phyloP scores from a whole-genome alignment of 2,113 vertebrate species.

The Blennius ocellaris region DNA sequence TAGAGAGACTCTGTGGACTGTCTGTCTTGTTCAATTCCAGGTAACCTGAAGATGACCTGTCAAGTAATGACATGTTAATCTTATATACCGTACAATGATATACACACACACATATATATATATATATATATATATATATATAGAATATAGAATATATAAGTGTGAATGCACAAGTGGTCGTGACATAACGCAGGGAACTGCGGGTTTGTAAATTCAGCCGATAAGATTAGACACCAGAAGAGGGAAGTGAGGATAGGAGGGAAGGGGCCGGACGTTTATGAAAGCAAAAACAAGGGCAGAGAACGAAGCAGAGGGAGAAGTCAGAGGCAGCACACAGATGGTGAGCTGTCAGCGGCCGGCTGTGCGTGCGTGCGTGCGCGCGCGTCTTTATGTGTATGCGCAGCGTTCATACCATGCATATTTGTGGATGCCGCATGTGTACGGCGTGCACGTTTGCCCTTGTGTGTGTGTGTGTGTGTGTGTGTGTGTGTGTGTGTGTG shows the following conservation, averaged over 20 bases:
- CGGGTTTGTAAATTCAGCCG: slow-evolving; percentile 7
- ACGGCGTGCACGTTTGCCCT: slow-evolving; percentile 53
- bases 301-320: slow-evolving; percentile 75
- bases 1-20: slow-evolving; percentile 10
- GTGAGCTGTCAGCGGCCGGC: slow-evolving; percentile 80
- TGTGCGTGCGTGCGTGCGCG: slow-evolving; percentile 25
- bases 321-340: slow-evolving; percentile 76
- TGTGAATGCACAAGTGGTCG: slow-evolving; percentile 32
- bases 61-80: slow-evolving; percentile 19
- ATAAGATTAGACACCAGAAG: slow-evolving; percentile 25
- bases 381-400: slow-evolving; percentile 53
- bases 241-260: slow-evolving; percentile 29
- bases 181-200: slow-evolving; percentile 20
- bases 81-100: too few species aligned
- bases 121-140: slow-evolving; percentile 8
- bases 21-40: slow-evolving; percentile 29
- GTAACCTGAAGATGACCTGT: slow-evolving; percentile 35
- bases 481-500: slow-evolving; percentile 47
- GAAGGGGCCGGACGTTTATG: slow-evolving; percentile 51
- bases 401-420: slow-evolving; percentile 53
- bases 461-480: slow-evolving; percentile 67
- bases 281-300: slow-evolving; percentile 77
- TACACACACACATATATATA: too few species aligned
- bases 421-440: slow-evolving; percentile 58
- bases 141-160: too few species aligned